These are phyloP conservation scores for Hirtodrosophila trivittata DNA, from an alignment of 2,888 invertebrate genomes.

Conservation along the genomic window DNA sequence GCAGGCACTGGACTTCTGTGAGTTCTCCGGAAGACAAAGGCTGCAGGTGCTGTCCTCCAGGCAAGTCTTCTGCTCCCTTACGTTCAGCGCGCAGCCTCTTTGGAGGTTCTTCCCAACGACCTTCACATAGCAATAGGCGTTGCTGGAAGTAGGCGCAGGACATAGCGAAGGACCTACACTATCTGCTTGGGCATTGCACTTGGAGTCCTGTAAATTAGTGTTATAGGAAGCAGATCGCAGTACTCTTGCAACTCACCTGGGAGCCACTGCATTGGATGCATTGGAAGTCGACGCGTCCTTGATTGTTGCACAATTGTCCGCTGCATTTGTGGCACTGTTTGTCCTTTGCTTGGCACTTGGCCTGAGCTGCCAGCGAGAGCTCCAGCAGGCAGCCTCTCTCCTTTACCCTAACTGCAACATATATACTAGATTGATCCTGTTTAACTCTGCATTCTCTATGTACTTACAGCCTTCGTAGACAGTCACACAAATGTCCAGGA, in stretches of 20 bases:
- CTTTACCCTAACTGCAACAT: constrained; percentile 61
- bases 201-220: constrained; percentile 51
- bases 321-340: constrained; percentile 74
- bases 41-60: constrained; percentile 61
- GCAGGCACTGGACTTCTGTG: constrained; percentile 59
- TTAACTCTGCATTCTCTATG: background rate
- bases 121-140: constrained; percentile 81
- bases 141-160: constrained; percentile 67
- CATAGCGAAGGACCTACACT: constrained; percentile 64
- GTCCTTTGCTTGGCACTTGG: constrained; percentile 64
- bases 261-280: constrained; percentile 77
- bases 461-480: constrained; percentile 79
- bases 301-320: constrained; percentile 76
- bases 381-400: constrained; percentile 75
- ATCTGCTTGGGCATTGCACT: constrained; percentile 55
- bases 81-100: constrained; percentile 76
- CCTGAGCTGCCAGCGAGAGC: constrained; percentile 59
- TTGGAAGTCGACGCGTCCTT: constrained; percentile 71
- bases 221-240: background rate
- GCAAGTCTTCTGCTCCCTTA: constrained; percentile 73
- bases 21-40: constrained; percentile 70
- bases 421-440: no score
- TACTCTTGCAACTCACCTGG: constrained; percentile 53
- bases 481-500: constrained; percentile 80
- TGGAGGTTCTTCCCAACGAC: constrained; percentile 27